A percentile compares a stretch with the other conserved stretches of the same genome.
phyloP scores from a whole-genome alignment of 1,140 invertebrate species.

The Vollenhovia emeryi region DNA sequence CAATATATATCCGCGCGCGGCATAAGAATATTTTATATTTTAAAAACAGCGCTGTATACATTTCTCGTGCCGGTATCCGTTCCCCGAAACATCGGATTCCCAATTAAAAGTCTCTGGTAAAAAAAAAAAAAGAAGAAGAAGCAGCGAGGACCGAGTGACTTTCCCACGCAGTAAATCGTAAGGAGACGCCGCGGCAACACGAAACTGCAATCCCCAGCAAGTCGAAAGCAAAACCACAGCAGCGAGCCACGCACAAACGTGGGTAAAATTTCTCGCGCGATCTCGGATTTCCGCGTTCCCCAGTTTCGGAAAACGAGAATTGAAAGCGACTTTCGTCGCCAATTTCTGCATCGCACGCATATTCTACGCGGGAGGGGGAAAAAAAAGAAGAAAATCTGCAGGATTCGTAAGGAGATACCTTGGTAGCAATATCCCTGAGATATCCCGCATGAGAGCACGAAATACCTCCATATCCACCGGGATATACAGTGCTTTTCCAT shows the following conservation, averaged over 20 bases:
- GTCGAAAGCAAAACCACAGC: conserved; percentile 9
- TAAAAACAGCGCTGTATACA: background rate
- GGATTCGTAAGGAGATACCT: background rate
- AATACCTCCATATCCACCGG: background rate
- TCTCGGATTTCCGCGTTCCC: conserved; percentile 32
- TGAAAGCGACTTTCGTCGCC: background rate
- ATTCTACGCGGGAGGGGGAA: background rate
- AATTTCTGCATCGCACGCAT: background rate
- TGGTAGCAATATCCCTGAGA: background rate
- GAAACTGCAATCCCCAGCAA: conserved; percentile 26
- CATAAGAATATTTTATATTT: conserved; percentile 2
- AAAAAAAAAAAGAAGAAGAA: conserved; percentile 4
- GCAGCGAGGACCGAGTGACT: background rate
- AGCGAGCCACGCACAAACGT: background rate
- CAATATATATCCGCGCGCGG: background rate
- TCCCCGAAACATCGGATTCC: background rate
- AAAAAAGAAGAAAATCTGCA: background rate
- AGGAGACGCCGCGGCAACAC: background rate
- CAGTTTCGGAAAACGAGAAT: conserved; percentile 27
- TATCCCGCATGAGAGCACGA: background rate
- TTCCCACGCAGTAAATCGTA: conserved; percentile 10
- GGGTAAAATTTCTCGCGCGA: conserved; percentile 17
- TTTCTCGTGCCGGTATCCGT: background rate
- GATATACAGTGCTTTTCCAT: background rate
- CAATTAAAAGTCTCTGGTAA: background rate